Percentiles rank a stretch among this genome's conserved stretches.
Evolutionary conservation across 2,888 invertebrate genomes (phyloP).

Genomic region (Yponomeuta plumbellus): DNA sequence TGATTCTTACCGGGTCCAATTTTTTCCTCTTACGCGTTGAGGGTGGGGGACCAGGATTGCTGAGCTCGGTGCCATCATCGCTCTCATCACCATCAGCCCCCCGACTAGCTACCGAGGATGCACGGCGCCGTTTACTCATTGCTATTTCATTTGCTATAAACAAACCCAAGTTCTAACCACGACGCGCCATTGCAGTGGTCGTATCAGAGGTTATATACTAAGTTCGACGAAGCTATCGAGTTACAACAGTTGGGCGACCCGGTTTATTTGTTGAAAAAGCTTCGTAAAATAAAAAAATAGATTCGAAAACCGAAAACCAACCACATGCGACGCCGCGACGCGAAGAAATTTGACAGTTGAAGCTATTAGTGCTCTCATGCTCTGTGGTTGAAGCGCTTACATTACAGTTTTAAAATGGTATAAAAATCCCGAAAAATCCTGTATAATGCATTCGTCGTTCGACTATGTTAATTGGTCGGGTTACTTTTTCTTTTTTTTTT

Average conservation of each 20-base stretch:
- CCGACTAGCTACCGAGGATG: slow-evolving; percentile 88
- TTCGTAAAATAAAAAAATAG: too few relatives aligned
- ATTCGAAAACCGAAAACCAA: too few relatives aligned
- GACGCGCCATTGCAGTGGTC: background rate
- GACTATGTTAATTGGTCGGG: too few relatives aligned
- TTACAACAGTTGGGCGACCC: background rate
- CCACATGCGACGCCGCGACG: too few relatives aligned
- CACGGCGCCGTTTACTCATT: slow-evolving; percentile 88
- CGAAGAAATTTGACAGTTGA: too few relatives aligned
- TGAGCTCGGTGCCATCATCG: slow-evolving; percentile 77
- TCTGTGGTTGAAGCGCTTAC: too few relatives aligned
- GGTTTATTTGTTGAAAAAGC: background rate
- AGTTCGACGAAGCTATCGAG: background rate
- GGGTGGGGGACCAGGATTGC: slow-evolving; percentile 66
- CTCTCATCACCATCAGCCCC: slow-evolving; percentile 81
- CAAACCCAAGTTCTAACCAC: slow-evolving; percentile 2
- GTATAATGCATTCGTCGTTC: too few relatives aligned
- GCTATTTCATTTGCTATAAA: background rate
- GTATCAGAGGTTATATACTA: background rate
- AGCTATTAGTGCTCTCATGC: too few relatives aligned
- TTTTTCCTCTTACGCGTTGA: slow-evolving; percentile 81
- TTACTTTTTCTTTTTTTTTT: too few relatives aligned
- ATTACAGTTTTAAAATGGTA: too few relatives aligned
- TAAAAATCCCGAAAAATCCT: too few relatives aligned
- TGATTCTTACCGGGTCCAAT: slow-evolving; percentile 81